Evolutionary conservation across 2,113 vertebrate species (phyloP), one percentile per base, ranked within the genome.

Genomic region (Mohoua ochrocephala): DNA sequence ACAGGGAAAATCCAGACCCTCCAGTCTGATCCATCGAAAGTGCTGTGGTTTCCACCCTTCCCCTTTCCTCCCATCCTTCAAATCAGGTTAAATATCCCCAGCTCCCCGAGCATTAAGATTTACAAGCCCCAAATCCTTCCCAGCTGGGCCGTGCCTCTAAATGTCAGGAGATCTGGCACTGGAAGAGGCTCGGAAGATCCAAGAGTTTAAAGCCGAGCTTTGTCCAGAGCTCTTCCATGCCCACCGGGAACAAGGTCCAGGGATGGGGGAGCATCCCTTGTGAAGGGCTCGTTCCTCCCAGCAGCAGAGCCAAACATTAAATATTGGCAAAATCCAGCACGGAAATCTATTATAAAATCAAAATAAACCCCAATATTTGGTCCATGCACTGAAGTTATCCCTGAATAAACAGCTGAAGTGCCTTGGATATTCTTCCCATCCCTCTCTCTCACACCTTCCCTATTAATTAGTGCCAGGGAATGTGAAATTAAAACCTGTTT

Each of bases 231-330:
- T 69, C 39, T 13, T 13, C 47, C 1, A 0, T 2, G 3, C 28
- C 67, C 7, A 0, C 11, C 0, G 3, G 53, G 80, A 84, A 4
- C 1, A 1, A 41, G 31, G 8, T 10, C 7, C 3, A 2, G 64
- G 65, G 19, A 33, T 17, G 33, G 75, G 65, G 52, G 44, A 64
- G 33, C 9, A 16, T 63, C 11, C 65, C 52, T 31, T 14, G 39
- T 1, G 3, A 54, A 35, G 44, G 49, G 63, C 15, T 77, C 8
- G 10, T n/a, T 81, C 74, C 50, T 50, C 27, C 59, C 6, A 2
- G 41, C 73, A 69, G 41, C 17, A 1, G 15, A 87, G 45, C 64
- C 59, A 69, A 60, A 50, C 41, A 6, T 33, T 23, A 52, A 81
- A 23, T 61, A 45, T 10, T n/a, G 47, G 35, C 68, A 77, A 89